phyloP scores from a whole-genome alignment of 2,888 invertebrate genomes.

The Cepaea hortensis region DNA sequence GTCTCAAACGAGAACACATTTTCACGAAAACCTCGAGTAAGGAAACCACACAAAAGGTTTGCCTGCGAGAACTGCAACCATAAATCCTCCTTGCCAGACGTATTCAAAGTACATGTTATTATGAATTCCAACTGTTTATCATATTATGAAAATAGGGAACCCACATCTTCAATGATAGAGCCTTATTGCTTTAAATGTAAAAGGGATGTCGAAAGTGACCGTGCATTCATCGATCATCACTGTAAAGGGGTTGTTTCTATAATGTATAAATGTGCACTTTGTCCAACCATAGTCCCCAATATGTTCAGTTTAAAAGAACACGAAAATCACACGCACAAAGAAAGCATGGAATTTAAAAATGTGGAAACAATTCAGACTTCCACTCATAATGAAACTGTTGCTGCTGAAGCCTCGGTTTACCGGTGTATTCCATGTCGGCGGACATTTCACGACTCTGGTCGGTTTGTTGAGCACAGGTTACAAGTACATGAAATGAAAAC shows the following conservation, averaged over 20 bases:
- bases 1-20: neutral
- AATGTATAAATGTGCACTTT: neutral
- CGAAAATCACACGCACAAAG: neutral
- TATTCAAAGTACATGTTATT: neutral
- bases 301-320: neutral
- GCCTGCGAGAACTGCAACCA: neutral
- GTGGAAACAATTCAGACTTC: neutral
- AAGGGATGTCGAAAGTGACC: neutral
- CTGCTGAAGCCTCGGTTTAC: neutral
- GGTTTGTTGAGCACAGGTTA: neutral
- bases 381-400: neutral
- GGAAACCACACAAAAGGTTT: neutral
- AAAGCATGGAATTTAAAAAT: too few species aligned
- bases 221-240: neutral
- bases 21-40: neutral
- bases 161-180: neutral
- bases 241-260: neutral
- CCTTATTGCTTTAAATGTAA: slow-evolving; percentile 18
- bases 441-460: neutral
- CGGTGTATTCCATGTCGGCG: neutral
- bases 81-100: neutral
- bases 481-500: neutral
- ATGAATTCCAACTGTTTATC: neutral
- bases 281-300: neutral
- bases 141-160: neutral